These are phyloP conservation scores for Meda fulgida DNA, from an alignment of 2,797 vertebrate species.

Conservation along the genomic window DNA sequence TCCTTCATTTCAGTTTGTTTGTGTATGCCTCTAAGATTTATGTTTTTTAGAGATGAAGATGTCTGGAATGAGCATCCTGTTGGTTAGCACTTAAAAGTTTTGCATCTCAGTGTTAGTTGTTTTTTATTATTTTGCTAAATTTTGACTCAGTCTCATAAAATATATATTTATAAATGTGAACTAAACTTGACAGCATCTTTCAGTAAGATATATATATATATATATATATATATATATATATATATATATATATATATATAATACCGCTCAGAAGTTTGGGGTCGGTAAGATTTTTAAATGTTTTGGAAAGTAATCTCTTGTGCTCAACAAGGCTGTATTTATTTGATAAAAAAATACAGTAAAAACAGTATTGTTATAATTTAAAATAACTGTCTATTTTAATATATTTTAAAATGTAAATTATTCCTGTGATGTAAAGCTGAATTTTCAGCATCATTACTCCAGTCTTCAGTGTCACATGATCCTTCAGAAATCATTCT, in stretches of 20 bases:
- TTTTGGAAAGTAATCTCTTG: not conserved
- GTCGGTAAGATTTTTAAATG: not conserved
- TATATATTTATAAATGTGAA: not conserved
- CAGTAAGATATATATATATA: not conserved
- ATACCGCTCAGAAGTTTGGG: not conserved
- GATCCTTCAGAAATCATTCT: not conserved
- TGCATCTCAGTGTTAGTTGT: not conserved
- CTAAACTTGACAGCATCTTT: not conserved
- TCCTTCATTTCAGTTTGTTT: not conserved
- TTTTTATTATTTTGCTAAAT: not conserved
- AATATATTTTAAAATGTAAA: not conserved
- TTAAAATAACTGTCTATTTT: not conserved
- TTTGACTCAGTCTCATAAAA: not conserved
- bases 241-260: too few species aligned
- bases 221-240: too few species aligned
- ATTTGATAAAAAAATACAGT: not conserved
- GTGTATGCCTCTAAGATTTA: not conserved
- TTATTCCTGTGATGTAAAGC: not conserved
- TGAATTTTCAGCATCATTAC: not conserved
- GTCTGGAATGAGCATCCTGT: not conserved
- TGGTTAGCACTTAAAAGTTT: conserved; percentile 2
- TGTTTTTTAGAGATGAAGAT: conserved; percentile 1
- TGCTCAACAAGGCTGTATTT: too few species aligned
- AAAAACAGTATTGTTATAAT: not conserved
- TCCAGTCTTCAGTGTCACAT: not conserved